Percentiles rank a stretch among this genome's conserved stretches.
These are phyloP conservation scores for Shinisaurus crocodilurus DNA, from an alignment of 2,113 vertebrate species.

Conservation along the genomic window DNA sequence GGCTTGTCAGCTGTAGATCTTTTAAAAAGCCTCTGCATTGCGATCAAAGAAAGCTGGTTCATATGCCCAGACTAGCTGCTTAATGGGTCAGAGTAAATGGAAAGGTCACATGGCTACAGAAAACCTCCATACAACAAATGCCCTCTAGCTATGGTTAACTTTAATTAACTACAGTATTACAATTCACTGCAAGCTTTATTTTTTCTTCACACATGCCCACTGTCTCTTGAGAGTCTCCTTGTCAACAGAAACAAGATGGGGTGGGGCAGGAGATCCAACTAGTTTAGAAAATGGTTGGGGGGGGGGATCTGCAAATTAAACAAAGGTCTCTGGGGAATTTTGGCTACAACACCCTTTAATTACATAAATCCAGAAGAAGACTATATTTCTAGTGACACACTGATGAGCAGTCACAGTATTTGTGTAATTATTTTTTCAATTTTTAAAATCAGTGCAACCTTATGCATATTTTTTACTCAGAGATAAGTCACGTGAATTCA, in stretches of 20 bases:
- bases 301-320: not conserved
- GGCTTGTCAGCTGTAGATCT: conserved; percentile 51
- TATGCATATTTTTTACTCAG: not conserved
- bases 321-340: conserved; percentile 48
- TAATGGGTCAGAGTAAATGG: conserved; percentile 69
- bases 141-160: conserved; percentile 75
- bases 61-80: conserved; percentile 57
- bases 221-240: conserved; percentile 48
- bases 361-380: conserved; percentile 37
- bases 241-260: conserved; percentile 30
- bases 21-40: conserved; percentile 56
- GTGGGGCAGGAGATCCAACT: not conserved
- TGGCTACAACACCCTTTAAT: conserved; percentile 18
- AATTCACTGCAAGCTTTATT: conserved; percentile 68
- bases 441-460: conserved; percentile 26
- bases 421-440: conserved; percentile 54
- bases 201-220: conserved; percentile 59
- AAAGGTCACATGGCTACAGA: conserved; percentile 73
- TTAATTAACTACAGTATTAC: conserved; percentile 77
- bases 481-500: not conserved
- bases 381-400: not conserved
- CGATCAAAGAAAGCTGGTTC: conserved; percentile 68
- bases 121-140: conserved; percentile 67
- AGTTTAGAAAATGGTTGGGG: not conserved
- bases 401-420: conserved; percentile 35